These are phyloP conservation scores for Cerastis rubricosa DNA, from an alignment of 2,888 invertebrate genomes.

Conservation along the genomic window DNA sequence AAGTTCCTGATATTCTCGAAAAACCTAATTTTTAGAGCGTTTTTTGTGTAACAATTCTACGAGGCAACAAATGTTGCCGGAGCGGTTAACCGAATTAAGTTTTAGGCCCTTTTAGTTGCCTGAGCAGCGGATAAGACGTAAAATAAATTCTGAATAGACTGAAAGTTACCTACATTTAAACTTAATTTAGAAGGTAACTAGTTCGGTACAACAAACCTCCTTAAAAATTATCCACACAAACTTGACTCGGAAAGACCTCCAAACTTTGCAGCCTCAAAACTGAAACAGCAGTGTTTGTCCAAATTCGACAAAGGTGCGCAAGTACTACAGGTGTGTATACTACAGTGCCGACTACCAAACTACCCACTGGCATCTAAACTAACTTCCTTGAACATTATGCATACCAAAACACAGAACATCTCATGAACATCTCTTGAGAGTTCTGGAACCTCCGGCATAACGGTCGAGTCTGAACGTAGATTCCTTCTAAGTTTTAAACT, in stretches of 20 bases:
- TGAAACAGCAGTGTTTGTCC: slow-evolving; percentile 26
- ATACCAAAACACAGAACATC: slow-evolving; percentile 56
- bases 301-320: slow-evolving; percentile 30
- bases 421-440: slow-evolving; percentile 46
- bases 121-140: no score
- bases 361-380: slow-evolving; percentile 39
- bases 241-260: slow-evolving; percentile 7
- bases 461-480: slow-evolving; percentile 28
- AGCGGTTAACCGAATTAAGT: no score
- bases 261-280: slow-evolving; percentile 26
- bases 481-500: slow-evolving; percentile 36
- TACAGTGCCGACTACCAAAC: slow-evolving; percentile 30
- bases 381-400: slow-evolving; percentile 56
- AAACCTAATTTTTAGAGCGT: no score
- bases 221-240: slow-evolving; percentile 2
- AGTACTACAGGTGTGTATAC: slow-evolving; percentile 33
- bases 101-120: no score
- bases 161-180: no score
- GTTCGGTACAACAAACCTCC: neutral
- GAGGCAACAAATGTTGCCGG: no score
- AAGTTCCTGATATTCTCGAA: no score
- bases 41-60: no score
- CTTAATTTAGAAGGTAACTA: no score
- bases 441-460: slow-evolving; percentile 38
- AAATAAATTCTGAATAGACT: no score